Evolutionary conservation across 2,888 invertebrate species (phyloP), one percentile per base, ranked within the genome.

Genomic region (Herminia tarsipennalis): DNA sequence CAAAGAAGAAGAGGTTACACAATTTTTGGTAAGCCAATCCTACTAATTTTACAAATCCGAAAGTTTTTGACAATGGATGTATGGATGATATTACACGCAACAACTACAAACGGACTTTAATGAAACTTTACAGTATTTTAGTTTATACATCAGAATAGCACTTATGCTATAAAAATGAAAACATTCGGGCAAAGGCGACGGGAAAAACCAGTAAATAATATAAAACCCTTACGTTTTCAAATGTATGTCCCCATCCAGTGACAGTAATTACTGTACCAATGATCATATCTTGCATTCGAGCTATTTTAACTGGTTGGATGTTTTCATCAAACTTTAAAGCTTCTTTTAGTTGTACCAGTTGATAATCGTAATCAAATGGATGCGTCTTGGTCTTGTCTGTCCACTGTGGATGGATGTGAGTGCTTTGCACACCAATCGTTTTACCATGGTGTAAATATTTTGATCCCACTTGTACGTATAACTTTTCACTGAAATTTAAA

Each of bases 191-290:
- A n/a, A n/a, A n/a, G n/a, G n/a, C n/a, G n/a, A n/a, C n/a, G n/a
- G n/a, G n/a, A n/a, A n/a, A n/a, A n/a, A n/a, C n/a, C n/a, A n/a
- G n/a, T n/a, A n/a, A n/a, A n/a, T n/a, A n/a, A n/a, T n/a, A n/a
- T n/a, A n/a, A 16, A 35, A 10, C 14, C 81, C 88, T 86, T 60
- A 89, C 90, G 59, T 87, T 86, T 62, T 90, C 89, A 9, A 80
- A 75, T 2, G 87, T 88, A 20, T 87, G 86, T 0, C 91, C 90
- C 92, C 92, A 92, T 14, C 92, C 92, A 21, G 89, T 86, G 0
- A 90, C 90, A 0, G 86, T 83, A 0, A 90, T 52, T 0, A 86
- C 71, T 48, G 81, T 87, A 0, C 90, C 92, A 32, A 86, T 78
- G 0, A 81, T 76, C 86, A 91, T 86, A 28, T 91, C 90, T 47